phyloP scores from a whole-genome alignment of 2,888 invertebrate species.

The Rotaria macrura region DNA sequence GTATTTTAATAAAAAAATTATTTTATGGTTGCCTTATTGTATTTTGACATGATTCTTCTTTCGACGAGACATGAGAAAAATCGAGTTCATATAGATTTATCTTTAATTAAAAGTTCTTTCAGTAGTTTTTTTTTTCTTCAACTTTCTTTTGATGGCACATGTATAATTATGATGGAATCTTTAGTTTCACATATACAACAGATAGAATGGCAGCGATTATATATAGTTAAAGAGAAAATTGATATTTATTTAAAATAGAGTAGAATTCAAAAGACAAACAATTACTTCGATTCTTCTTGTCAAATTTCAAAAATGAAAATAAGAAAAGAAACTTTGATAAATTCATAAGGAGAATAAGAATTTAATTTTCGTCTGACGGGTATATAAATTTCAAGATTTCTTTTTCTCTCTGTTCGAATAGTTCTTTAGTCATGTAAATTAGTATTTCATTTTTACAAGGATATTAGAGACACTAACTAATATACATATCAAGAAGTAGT shows the following conservation, averaged over 20 bases:
- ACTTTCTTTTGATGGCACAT: background rate
- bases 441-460: too few relatives aligned
- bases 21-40: constrained; percentile 36
- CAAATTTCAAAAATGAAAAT: too few relatives aligned
- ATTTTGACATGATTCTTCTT: constrained; percentile 51
- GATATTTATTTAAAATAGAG: constrained; percentile 50
- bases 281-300: too few relatives aligned
- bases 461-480: too few relatives aligned
- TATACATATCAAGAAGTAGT: too few relatives aligned
- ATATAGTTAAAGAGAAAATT: constrained; percentile 50
- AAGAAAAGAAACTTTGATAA: too few relatives aligned
- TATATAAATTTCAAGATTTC: too few relatives aligned
- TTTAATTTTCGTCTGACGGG: too few relatives aligned
- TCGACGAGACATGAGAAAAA: constrained; percentile 43
- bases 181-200: constrained; percentile 45
- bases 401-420: too few relatives aligned
- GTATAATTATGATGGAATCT: constrained; percentile 46
- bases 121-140: constrained; percentile 19
- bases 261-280: too few relatives aligned
- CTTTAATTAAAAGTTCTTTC: constrained; percentile 23
- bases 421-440: too few relatives aligned
- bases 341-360: too few relatives aligned
- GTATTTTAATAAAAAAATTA: background rate
- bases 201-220: constrained; percentile 48
- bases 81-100: constrained; percentile 44